Conservation (phyloP, 2,888 invertebrate species). For the Octonoba sinensis region DNA sequence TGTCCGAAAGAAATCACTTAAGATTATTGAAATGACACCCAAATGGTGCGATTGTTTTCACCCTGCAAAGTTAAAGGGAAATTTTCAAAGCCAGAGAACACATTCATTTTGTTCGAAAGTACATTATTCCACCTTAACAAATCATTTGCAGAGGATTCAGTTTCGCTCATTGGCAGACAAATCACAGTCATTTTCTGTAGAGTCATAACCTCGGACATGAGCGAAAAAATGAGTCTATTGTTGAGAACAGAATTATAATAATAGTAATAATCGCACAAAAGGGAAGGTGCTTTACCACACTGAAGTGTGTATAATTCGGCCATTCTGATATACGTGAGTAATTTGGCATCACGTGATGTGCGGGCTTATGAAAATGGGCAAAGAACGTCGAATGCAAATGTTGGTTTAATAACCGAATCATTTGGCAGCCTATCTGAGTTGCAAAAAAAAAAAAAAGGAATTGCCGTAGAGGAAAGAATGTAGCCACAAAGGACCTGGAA, state of each 20-base stretch:
- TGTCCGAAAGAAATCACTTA: too few relatives aligned
- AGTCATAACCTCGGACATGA: constrained; percentile 14
- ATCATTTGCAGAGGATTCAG: too few relatives aligned
- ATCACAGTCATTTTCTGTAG: constrained; percentile 31
- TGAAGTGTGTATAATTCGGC: constrained; percentile 30
- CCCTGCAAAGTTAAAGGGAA: too few relatives aligned
- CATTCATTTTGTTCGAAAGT: too few relatives aligned
- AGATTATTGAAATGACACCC: too few relatives aligned
- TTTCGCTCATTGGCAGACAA: neutral
- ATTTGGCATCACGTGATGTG: constrained; percentile 22
- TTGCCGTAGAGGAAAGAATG: too few relatives aligned
- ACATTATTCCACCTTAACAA: too few relatives aligned
- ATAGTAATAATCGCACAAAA: too few relatives aligned
- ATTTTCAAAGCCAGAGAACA: too few relatives aligned
- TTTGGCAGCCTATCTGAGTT: constrained; percentile 5
- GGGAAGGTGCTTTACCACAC: constrained; percentile 4
- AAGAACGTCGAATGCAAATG: constrained; percentile 36
- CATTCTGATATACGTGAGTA: constrained; percentile 21
- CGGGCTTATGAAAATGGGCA: constrained; percentile 26
- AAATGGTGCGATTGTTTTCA: too few relatives aligned
- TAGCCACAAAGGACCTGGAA: too few relatives aligned
- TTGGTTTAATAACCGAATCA: constrained; percentile 30
- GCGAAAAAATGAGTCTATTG: constrained; percentile 20
- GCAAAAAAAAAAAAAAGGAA: too few relatives aligned
- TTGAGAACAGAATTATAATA: constrained; percentile 12